These are phyloP conservation scores for Emydoidea blandingii DNA, from an alignment of 2,797 vertebrate species.

Conservation along the genomic window DNA sequence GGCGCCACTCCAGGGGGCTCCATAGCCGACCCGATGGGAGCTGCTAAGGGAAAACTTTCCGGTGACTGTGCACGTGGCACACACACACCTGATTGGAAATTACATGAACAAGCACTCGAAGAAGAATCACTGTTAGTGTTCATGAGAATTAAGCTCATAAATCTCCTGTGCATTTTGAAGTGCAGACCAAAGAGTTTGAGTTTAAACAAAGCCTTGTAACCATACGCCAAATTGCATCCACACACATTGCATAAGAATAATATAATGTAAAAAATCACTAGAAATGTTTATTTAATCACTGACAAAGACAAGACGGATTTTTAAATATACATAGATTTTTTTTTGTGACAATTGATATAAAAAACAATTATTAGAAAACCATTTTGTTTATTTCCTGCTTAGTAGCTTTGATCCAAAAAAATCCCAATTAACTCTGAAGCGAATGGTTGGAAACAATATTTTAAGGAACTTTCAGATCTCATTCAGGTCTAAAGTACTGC, in stretches of 20 bases:
- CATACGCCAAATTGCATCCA: neutral
- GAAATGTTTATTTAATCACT: constrained; percentile 27
- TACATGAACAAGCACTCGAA: no score
- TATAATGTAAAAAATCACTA: neutral
- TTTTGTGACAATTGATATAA: neutral
- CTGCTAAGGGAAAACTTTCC: no score
- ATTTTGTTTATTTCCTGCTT: neutral
- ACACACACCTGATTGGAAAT: no score
- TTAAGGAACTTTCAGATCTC: no score
- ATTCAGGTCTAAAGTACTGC: no score
- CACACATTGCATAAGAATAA: neutral
- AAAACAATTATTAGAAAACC: neutral
- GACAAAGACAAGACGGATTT: constrained; percentile 11
- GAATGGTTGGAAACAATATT: no score
- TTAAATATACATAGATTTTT: neutral
- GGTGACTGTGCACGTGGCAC: no score
- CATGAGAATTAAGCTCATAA: neutral
- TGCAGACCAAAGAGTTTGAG: rapidly evolving
- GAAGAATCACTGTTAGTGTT: neutral
- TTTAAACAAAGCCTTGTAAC: neutral
- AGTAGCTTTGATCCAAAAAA: neutral
- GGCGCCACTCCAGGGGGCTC: no score
- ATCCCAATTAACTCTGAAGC: neutral
- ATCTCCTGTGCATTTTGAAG: neutral
- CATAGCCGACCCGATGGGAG: no score